Evolutionary conservation across 2,888 invertebrate species (phyloP).

Genomic region (Heliconius hortense): DNA sequence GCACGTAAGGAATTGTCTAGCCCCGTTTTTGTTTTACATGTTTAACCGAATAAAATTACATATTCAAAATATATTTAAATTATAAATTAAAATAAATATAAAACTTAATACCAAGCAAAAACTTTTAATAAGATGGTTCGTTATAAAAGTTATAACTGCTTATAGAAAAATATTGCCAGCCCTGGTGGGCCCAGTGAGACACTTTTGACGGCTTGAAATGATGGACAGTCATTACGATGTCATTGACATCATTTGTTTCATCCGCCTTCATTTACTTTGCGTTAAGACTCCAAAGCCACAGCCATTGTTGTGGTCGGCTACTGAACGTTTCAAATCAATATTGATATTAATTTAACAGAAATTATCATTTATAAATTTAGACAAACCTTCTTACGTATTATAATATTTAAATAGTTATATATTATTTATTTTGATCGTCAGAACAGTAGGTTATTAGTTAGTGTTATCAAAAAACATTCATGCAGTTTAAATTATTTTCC

Average conservation of each 20-base stretch:
- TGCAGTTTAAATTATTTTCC: slow-evolving; percentile 17
- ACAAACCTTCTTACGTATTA: neutral
- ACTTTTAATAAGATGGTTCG: neutral
- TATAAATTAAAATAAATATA: neutral
- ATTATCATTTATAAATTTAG: neutral
- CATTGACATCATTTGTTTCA: slow-evolving; percentile 72
- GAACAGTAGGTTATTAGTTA: neutral
- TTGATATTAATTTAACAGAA: slow-evolving; percentile 38
- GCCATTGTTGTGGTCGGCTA: slow-evolving; percentile 55
- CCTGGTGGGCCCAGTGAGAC: slow-evolving; percentile 53
- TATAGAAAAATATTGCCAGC: slow-evolving; percentile 33
- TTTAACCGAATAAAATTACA: no score
- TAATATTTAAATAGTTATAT: neutral
- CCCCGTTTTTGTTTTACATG: neutral
- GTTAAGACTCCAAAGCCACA: slow-evolving; percentile 52
- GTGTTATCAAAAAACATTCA: neutral
- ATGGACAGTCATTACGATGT: slow-evolving; percentile 70
- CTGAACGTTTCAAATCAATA: slow-evolving; percentile 45
- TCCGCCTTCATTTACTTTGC: slow-evolving; percentile 55
- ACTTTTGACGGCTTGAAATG: slow-evolving; percentile 67
- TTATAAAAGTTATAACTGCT: neutral
- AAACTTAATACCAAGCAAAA: neutral
- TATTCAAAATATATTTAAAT: neutral
- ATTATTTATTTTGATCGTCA: neutral
- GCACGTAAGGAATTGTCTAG: neutral